Evolutionary conservation across 2,113 vertebrate genomes (phyloP), one percentile per base, ranked within the genome.

Genomic region (Formicarius rufipectus): DNA sequence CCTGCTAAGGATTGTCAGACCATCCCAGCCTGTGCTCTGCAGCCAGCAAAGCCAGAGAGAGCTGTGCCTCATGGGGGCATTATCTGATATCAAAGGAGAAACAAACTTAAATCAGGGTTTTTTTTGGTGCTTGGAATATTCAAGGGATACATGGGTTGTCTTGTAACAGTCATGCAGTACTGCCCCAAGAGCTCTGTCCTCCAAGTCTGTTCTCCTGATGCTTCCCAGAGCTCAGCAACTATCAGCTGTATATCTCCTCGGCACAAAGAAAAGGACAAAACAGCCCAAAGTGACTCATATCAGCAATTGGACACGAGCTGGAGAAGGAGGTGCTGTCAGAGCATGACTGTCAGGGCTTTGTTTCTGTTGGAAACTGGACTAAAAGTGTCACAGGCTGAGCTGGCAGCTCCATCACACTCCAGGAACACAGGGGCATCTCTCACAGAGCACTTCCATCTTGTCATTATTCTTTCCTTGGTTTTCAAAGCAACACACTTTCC

Each of bases 11-110:
- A 11, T 37, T n/a, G 17, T 20, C 12, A 39, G 15, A 67, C 40
- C 55, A 62, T 13, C 40, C 18, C 60, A 63, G 42, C 27, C 16
- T 24, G 52, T 53, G 52, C 45, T 60, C 60, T 55, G 60, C 83
- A 91, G 31, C 35, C 9, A 24, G 31, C 9, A 27, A 40, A 73
- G 28, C 12, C n/a, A n/a, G n/a, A n/a, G n/a, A 2, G 50, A 72
- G 27, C 14, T 0, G 0, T 49, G 40, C 22, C 42, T 37, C 30
- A 6, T 6, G 9, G 35, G 22, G 49, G 23, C 37, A 50, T 49
- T 45, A 21, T n/a, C 20, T 28, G 40, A 19, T 49, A 42, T 56
- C 39, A 76, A 62, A 87, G 24, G 16, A 63, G 33, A 20, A 90
- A 68, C 2, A 21, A 80, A 77, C 30, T 76, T 20, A 30, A 73